Evolutionary conservation across 1,140 invertebrate genomes (phyloP).

Genomic region (Drosophila leontia): DNA sequence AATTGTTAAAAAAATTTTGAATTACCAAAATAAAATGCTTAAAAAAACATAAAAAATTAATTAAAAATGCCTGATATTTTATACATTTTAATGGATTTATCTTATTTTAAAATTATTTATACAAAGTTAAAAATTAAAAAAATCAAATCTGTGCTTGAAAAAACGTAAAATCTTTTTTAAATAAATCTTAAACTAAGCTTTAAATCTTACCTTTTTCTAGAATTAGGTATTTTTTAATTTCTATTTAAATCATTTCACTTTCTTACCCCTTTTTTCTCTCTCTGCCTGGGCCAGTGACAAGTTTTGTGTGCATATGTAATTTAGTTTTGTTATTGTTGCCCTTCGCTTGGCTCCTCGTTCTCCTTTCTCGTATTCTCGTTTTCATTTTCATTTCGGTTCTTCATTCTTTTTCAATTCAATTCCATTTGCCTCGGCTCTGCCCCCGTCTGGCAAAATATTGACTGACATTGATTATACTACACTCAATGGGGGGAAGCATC

Average conservation of each 20-base stretch:
- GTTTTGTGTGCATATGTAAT: conserved; percentile 81
- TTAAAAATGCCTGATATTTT: no score
- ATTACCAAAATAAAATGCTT: no score
- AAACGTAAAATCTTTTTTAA: not conserved
- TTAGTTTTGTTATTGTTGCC: conserved; percentile 74
- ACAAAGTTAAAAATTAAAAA: no score
- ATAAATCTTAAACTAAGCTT: not conserved
- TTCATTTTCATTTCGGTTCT: conserved; percentile 52
- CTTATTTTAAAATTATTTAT: no score
- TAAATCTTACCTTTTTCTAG: not conserved
- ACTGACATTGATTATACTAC: conserved; percentile 75
- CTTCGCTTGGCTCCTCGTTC: conserved; percentile 40
- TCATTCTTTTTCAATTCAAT: conserved; percentile 63
- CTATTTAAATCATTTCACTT: accelerated
- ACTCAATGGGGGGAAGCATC: conserved; percentile 10
- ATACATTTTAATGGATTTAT: no score
- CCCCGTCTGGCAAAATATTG: conserved; percentile 69
- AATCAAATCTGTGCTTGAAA: no score
- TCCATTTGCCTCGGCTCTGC: conserved; percentile 30
- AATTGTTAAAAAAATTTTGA: no score
- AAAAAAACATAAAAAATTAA: no score
- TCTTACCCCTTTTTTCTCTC: conserved; percentile 6
- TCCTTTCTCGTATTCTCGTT: conserved; percentile 9
- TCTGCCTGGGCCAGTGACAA: conserved; percentile 14
- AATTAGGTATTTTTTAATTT: not conserved